phyloP scores from a whole-genome alignment of 2,797 vertebrate species.

The Pelochelys cantorii region DNA sequence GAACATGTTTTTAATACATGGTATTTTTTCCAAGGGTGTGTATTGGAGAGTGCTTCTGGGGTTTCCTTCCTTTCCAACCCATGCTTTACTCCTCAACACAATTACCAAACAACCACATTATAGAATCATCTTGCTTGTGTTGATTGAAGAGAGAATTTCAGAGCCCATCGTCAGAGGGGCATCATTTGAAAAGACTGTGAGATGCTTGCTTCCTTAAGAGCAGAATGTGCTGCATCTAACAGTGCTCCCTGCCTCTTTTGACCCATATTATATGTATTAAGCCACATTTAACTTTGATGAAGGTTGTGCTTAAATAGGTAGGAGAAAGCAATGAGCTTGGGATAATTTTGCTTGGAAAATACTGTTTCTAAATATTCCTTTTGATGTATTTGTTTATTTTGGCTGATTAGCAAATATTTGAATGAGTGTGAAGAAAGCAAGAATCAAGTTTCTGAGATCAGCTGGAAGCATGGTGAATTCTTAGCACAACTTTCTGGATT shows the following conservation, averaged over 20 bases:
- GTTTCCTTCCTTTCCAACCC: not conserved
- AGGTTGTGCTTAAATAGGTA: not conserved
- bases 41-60: not conserved
- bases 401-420: slow-evolving; percentile 71
- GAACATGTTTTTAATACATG: not conserved
- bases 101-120: not conserved
- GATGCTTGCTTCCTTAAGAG: not conserved
- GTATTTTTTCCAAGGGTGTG: not conserved
- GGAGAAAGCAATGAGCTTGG: not conserved
- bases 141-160: not conserved
- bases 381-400: slow-evolving; percentile 28
- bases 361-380: not conserved
- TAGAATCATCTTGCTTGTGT: not conserved
- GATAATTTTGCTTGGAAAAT: not conserved
- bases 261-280: rapidly evolving
- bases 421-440: slow-evolving; percentile 77
- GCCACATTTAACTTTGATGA: not conserved
- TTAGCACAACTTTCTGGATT: slow-evolving; percentile 75
- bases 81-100: not conserved
- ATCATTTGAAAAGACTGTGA: not conserved
- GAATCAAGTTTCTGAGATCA: slow-evolving; percentile 69
- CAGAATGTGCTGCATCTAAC: not conserved
- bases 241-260: not conserved
- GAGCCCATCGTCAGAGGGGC: not conserved
- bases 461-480: slow-evolving; percentile 76